Percentiles rank a stretch among this genome's conserved stretches.
Conservation (phyloP, 2,797 vertebrate species). For the Danio albolineatus region DNA sequence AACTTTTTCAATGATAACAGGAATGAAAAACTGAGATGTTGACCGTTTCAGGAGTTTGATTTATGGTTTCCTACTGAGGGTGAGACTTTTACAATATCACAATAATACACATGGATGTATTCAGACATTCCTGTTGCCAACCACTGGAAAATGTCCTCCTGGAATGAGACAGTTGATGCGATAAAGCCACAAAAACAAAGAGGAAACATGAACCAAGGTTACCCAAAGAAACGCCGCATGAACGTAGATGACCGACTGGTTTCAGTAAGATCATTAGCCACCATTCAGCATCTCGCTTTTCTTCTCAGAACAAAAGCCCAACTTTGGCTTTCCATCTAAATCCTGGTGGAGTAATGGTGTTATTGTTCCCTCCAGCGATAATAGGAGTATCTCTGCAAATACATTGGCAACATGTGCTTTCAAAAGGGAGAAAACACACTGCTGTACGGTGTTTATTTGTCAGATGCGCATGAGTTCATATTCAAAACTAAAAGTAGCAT, state of each 20-base stretch:
- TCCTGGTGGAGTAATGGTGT: slow-evolving; percentile 60
- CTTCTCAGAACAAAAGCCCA: slow-evolving; percentile 67
- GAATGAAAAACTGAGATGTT: neutral
- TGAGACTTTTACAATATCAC: neutral
- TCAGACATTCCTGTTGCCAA: neutral
- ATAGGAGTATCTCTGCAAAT: slow-evolving; percentile 66
- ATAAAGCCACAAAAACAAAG: neutral
- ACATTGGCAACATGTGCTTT: slow-evolving; percentile 51
- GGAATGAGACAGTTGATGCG: neutral
- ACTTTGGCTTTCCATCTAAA: slow-evolving; percentile 61
- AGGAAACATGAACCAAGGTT: neutral
- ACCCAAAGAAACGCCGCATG: slow-evolving; percentile 29
- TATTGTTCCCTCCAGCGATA: slow-evolving; percentile 64
- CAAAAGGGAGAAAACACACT: neutral
- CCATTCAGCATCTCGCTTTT: slow-evolving; percentile 61
- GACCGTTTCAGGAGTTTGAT: neutral
- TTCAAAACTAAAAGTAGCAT: too few species aligned
- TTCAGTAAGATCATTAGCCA: slow-evolving; percentile 67
- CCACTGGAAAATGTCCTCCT: neutral
- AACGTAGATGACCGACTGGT: slow-evolving; percentile 50
- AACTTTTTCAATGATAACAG: slow-evolving; percentile 16
- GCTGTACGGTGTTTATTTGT: slow-evolving; percentile 8
- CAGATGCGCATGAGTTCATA: neutral
- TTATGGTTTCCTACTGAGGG: neutral
- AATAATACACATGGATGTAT: neutral